These are phyloP conservation scores for Epizoanthus fatuus DNA, from an alignment of 92 coral and sea anemone genomes.

Conservation along the genomic window DNA sequence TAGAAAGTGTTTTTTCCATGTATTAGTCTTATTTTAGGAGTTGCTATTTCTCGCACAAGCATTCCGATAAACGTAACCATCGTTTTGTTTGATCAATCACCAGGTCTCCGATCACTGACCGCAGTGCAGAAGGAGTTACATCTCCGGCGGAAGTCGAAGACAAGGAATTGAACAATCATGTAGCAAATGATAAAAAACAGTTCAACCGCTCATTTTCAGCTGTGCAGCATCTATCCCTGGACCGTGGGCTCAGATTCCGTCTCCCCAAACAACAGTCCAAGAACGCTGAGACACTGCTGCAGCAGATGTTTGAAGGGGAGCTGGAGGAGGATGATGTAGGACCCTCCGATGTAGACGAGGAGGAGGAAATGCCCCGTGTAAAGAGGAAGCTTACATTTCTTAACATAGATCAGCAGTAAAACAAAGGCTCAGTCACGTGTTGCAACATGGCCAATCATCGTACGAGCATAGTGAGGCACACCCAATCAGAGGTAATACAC, in stretches of 20 bases:
- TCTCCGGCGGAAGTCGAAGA: constrained; percentile 41
- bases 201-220: constrained; percentile 41
- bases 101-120: constrained; percentile 90
- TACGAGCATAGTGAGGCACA: too few species aligned
- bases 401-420: constrained; percentile 24
- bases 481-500: too few species aligned
- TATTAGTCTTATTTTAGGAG: too few species aligned
- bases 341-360: constrained; percentile 82
- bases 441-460: too few species aligned
- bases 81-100: not conserved
- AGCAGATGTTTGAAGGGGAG: constrained; percentile 98
- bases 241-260: constrained; percentile 84
- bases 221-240: constrained; percentile 80
- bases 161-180: not conserved
- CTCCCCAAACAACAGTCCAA: constrained; percentile 92
- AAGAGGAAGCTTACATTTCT: constrained; percentile 76
- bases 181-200: not conserved
- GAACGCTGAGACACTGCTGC: constrained; percentile 91
- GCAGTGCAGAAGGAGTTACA: constrained; percentile 76
- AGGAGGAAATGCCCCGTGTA: constrained; percentile 56
- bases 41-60: not conserved
- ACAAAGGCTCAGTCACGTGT: too few species aligned
- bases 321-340: constrained; percentile 91
- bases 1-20: too few species aligned
- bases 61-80: not conserved